Base-by-base conservation (phyloP, 1,140 invertebrate species). In the Gonatopus flavifemur region DNA sequence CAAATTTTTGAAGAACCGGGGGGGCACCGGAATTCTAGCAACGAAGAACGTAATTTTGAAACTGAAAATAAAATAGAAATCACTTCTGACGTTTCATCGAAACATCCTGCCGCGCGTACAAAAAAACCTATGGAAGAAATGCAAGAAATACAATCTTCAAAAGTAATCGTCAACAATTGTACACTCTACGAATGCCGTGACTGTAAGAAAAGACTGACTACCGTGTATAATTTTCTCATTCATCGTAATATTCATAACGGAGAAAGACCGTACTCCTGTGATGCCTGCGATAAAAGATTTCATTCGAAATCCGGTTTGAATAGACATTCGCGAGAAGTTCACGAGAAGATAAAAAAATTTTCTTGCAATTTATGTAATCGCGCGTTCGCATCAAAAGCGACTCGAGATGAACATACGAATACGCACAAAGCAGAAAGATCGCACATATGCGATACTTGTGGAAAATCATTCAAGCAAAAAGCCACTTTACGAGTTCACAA, bases 391-490 rank as follows among this genome's bases (percentile, higher is more conserved):
- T 64, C 67, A 8, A 66, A 50, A 32, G 44, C 54, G 5, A 55
- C 59, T 5, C 50, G 67, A n/a, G 59, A 62, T 37, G 60, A 70
- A 33, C 72, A 76, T 49, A 53, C 48, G 7, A 57, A 52, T 38
- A 68, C 46, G 0, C 86, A 88, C 64, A 84, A 83, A 2, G 86
- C 87, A 0, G 85, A 88, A 49, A 84, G 84, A 41, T 88, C 86
- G 1, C 86, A 88, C 63, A 78, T 83, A 13, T 89, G 87, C 67
- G 80, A 80, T 30, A 76, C 76, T 52, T 89, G 87, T 62, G 81
- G 83, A n/a, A 83, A 87, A 54, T 75, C 82, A 7, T 89, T 89
- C 59, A 86, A 84, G 10, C 83, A 68, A 73, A 81, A 70, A 80
- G 76, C 81, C 76, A 55, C 75, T 76, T 37, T 79, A 3, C 59